Evolutionary conservation across 2,113 vertebrate species (phyloP).

Genomic region (Mesoclemmys tuberculata): DNA sequence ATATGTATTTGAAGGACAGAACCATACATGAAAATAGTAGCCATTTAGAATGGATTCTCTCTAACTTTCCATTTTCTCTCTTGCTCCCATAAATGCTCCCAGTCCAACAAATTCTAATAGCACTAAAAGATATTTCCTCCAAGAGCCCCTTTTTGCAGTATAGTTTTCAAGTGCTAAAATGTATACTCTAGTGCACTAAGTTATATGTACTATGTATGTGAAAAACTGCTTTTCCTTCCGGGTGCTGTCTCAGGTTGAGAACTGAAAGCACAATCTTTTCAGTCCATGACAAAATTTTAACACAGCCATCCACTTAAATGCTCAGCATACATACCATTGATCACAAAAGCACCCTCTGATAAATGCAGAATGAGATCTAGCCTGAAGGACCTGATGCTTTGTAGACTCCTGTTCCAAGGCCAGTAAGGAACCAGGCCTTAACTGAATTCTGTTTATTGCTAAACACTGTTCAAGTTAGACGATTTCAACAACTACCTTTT

Average conservation of each 20-base stretch:
- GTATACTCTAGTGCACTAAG: constrained; percentile 47
- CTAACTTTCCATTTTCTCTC: not conserved
- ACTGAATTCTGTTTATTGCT: not conserved
- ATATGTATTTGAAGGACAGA: constrained; percentile 23
- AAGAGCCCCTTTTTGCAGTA: constrained; percentile 35
- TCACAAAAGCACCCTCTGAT: not conserved
- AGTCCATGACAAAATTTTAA: constrained; percentile 32
- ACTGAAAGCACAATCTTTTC: constrained; percentile 13
- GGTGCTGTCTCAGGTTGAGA: constrained; percentile 33
- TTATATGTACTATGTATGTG: constrained; percentile 37
- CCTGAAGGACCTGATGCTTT: not conserved
- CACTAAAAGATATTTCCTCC: constrained; percentile 15
- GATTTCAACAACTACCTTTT: not conserved
- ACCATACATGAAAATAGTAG: not conserved
- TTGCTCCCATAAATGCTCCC: constrained; percentile 11
- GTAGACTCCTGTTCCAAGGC: not conserved
- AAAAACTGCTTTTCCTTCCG: constrained; percentile 49
- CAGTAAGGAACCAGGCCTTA: rapidly evolving
- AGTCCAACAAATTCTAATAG: constrained; percentile 18
- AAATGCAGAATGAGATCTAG: not conserved
- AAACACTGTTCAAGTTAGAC: not conserved
- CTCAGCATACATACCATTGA: not conserved
- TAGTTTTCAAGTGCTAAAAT: constrained; percentile 47
- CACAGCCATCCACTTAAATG: not conserved
- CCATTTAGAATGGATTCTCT: not conserved